Evolutionary conservation across 2,797 vertebrate genomes (phyloP).

Genomic region (Chelidonichthys spinosus): DNA sequence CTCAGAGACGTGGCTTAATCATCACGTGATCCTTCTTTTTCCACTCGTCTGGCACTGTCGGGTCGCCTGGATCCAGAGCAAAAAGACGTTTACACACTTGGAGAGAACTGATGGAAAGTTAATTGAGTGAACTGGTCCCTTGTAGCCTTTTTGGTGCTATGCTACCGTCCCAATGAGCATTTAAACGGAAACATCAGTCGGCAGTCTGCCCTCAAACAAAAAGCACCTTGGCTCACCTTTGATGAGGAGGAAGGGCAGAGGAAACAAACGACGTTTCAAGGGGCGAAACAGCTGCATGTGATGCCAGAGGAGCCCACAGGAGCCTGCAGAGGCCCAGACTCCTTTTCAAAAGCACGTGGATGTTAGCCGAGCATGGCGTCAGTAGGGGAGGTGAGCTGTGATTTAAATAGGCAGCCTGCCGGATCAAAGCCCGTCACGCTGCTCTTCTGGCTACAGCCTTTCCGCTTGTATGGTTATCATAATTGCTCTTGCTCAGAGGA

Average conservation of each 20-base stretch:
- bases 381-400: conserved; percentile 65
- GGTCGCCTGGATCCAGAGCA: not conserved
- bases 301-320: conserved; percentile 30
- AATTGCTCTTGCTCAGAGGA: conserved; percentile 80
- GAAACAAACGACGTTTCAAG: conserved; percentile 26
- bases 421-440: conserved; percentile 73
- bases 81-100: conserved; percentile 8
- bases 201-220: conserved; percentile 4
- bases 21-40: not conserved
- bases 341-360: conserved; percentile 31
- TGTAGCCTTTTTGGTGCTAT: not conserved
- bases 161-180: conserved; percentile 30
- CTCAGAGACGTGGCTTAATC: not conserved
- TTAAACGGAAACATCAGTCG: conserved; percentile 31
- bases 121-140: conserved; percentile 24
- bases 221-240: conserved; percentile 40
- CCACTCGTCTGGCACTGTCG: not conserved
- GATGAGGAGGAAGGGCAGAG: not conserved
- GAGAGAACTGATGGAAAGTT: conserved; percentile 29
- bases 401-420: conserved; percentile 71
- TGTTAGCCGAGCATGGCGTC: conserved; percentile 47
- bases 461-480: conserved; percentile 76
- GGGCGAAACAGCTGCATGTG: conserved; percentile 29
- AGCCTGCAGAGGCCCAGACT: conserved; percentile 3
- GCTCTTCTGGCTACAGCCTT: conserved; percentile 68